Conservation (phyloP, 2,113 vertebrate species). For the Gracilinanus agilis region DNA sequence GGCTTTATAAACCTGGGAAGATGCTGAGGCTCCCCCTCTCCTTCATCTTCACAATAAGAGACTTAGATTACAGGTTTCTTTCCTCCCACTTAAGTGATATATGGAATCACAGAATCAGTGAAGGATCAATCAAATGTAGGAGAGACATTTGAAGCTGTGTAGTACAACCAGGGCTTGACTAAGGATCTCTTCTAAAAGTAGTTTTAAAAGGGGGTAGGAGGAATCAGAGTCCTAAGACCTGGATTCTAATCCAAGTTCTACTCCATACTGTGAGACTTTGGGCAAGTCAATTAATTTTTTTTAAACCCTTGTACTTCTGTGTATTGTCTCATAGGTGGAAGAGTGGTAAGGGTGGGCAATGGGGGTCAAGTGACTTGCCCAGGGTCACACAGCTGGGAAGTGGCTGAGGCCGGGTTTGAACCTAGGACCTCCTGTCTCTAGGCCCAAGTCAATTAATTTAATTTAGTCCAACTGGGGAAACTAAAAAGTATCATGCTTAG, state of each 20-base stretch:
- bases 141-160: neutral
- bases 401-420: no score
- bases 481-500: neutral
- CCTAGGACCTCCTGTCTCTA: no score
- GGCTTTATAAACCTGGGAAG: neutral
- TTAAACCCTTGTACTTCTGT: no score
- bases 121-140: no score
- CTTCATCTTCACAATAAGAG: neutral
- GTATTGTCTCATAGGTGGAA: no score
- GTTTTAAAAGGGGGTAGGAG: neutral
- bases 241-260: neutral
- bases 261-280: neutral
- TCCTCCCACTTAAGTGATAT: neutral
- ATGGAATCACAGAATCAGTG: neutral
- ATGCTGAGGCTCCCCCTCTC: neutral
- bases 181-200: neutral
- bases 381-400: no score
- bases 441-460: neutral
- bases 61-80: neutral
- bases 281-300: neutral
- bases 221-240: neutral
- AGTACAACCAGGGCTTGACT: neutral
- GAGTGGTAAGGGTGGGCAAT: no score
- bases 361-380: no score
- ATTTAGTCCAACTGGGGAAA: neutral